phyloP scores from a whole-genome alignment of 2,888 invertebrate genomes.

The Myopa testacea region DNA sequence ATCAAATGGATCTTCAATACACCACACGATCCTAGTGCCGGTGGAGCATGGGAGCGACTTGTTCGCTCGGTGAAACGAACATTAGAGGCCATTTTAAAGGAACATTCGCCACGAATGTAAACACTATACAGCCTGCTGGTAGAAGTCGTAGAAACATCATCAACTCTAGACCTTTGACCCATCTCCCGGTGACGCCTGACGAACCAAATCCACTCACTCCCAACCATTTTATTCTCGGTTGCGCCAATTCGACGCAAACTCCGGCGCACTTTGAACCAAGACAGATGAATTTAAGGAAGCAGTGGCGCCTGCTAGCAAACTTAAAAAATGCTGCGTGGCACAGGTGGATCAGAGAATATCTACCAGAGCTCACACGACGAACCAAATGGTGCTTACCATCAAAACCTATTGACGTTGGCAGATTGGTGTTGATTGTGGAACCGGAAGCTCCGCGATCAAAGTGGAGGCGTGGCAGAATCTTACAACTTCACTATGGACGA shows the following conservation, averaged over 20 bases:
- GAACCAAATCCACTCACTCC: constrained; percentile 41
- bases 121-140: constrained; percentile 38
- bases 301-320: neutral
- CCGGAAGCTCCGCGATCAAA: constrained; percentile 10
- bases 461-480: constrained; percentile 3
- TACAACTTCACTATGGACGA: neutral
- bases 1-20: constrained; percentile 44
- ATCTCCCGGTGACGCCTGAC: constrained; percentile 37
- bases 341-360: constrained; percentile 16
- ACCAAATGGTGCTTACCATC: constrained; percentile 11
- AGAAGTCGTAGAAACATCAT: constrained; percentile 42
- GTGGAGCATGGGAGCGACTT: constrained; percentile 50
- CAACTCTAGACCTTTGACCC: constrained; percentile 43
- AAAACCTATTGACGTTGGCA: neutral
- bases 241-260: constrained; percentile 25
- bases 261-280: constrained; percentile 7
- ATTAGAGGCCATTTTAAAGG: constrained; percentile 37
- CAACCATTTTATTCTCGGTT: constrained; percentile 31
- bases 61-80: constrained; percentile 42
- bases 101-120: constrained; percentile 36
- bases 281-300: neutral
- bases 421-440: constrained; percentile 3
- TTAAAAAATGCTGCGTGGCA: neutral
- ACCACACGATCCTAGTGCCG: constrained; percentile 44
- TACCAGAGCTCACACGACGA: constrained; percentile 6